A percentile compares a stretch with the other conserved stretches of the same genome.
Evolutionary conservation across 2,113 vertebrate genomes (phyloP).

Genomic region (Camelus bactrianus): DNA sequence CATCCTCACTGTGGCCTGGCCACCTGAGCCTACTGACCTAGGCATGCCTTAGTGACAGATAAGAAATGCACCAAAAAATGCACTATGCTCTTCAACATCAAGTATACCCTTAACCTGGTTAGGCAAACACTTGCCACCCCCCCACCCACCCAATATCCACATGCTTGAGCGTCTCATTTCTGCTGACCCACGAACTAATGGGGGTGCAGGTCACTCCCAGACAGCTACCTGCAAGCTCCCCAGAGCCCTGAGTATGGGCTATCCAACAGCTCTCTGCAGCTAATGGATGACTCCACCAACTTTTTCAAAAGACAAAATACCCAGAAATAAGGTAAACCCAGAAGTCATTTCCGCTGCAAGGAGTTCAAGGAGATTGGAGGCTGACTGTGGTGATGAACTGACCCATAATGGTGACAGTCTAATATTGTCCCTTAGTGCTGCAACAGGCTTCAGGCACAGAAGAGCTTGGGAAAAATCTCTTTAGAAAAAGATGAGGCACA

Average conservation of each 20-base stretch:
- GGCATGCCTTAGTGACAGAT: not conserved
- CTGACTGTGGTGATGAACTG: slow-evolving; percentile 31
- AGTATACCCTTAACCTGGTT: not conserved
- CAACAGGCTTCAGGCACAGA: slow-evolving; percentile 26
- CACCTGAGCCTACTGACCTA: not conserved
- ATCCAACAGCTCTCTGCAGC: not conserved
- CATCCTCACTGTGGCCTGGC: not conserved
- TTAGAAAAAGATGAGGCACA: slow-evolving; percentile 75
- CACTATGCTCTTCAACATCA: not conserved
- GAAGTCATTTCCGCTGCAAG: slow-evolving; percentile 63
- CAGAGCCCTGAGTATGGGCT: not conserved
- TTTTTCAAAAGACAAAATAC: slow-evolving; percentile 26
- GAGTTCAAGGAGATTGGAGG: slow-evolving; percentile 58
- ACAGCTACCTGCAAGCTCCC: not conserved
- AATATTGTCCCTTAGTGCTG: slow-evolving; percentile 42
- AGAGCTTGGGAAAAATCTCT: slow-evolving; percentile 73
- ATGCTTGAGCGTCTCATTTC: not conserved
- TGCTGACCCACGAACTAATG: not conserved
- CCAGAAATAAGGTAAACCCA: not conserved
- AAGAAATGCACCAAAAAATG: not conserved
- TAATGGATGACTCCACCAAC: no score
- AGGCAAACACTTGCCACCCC: not conserved
- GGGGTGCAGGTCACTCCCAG: not conserved
- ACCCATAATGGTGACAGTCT: slow-evolving; percentile 70
- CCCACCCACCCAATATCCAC: not conserved